Conservation (phyloP, 2,797 vertebrate genomes). For the Sphenopsis melanotis region DNA sequence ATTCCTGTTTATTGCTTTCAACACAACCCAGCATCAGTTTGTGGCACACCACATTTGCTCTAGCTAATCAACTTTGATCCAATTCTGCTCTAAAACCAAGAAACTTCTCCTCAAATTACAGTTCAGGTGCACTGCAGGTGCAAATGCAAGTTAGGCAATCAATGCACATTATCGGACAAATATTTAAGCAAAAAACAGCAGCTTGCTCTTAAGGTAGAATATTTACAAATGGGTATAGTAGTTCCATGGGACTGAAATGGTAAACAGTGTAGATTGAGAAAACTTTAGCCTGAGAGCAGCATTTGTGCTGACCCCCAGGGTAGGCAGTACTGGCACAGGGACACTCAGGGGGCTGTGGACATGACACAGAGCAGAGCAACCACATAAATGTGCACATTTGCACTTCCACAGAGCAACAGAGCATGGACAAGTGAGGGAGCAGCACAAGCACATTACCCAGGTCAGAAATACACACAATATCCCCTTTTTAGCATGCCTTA, state of each 20-base stretch:
- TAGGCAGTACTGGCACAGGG: rapidly evolving
- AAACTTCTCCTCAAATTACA: neutral
- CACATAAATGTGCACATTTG: rapidly evolving
- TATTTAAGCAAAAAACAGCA: neutral
- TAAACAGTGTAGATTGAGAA: neutral
- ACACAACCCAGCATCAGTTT: neutral
- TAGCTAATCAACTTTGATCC: neutral
- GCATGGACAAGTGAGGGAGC: neutral
- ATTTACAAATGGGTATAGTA: neutral
- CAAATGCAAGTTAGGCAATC: neutral
- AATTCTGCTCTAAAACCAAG: neutral
- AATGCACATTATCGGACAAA: neutral
- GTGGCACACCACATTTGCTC: neutral
- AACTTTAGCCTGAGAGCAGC: neutral
- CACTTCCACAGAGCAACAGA: neutral
- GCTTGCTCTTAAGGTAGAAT: neutral
- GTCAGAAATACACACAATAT: neutral
- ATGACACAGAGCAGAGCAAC: neutral
- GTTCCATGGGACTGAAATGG: neutral
- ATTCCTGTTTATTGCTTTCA: constrained; percentile 30
- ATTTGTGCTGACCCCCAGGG: neutral
- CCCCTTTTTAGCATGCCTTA: neutral
- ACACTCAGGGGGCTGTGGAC: neutral
- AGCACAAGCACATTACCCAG: rapidly evolving
- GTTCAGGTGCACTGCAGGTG: neutral